Conservation (phyloP, 2,888 invertebrate genomes). For the Achlya flavicornis region DNA sequence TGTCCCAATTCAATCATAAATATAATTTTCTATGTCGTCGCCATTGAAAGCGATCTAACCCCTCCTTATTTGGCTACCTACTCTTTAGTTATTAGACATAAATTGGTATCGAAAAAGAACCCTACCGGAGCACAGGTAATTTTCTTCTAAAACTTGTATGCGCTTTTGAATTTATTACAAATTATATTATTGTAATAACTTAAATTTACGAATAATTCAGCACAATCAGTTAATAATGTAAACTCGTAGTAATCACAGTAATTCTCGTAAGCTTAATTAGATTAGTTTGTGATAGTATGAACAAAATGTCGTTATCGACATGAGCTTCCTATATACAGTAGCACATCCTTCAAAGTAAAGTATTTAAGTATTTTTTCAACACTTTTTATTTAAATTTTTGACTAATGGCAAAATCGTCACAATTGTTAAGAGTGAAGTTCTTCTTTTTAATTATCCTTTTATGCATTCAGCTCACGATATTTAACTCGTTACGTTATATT, state of each 20-base stretch:
- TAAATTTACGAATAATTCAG: slow-evolving; percentile 36
- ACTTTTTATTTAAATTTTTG: slow-evolving; percentile 62
- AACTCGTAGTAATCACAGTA: slow-evolving; percentile 38
- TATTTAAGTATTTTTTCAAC: slow-evolving; percentile 35
- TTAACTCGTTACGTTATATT: slow-evolving; percentile 44
- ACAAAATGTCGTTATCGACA: slow-evolving; percentile 46
- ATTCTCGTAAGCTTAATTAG: slow-evolving; percentile 50
- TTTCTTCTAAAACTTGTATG: slow-evolving; percentile 38
- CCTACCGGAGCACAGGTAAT: slow-evolving; percentile 72
- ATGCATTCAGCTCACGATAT: slow-evolving; percentile 58
- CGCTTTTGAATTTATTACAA: slow-evolving; percentile 42
- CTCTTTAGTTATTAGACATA: slow-evolving; percentile 19
- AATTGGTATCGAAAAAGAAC: slow-evolving; percentile 41
- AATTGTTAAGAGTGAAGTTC: slow-evolving; percentile 78
- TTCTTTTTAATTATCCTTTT: slow-evolving; percentile 47
- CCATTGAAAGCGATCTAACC: background rate
- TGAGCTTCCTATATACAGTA: slow-evolving; percentile 57
- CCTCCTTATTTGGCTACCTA: background rate
- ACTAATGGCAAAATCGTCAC: slow-evolving; percentile 82
- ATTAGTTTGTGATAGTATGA: slow-evolving; percentile 47
- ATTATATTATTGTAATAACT: slow-evolving; percentile 39
- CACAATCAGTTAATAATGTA: slow-evolving; percentile 31
- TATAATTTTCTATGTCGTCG: background rate
- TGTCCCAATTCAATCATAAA: background rate
- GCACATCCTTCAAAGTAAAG: slow-evolving; percentile 43